Evolutionary conservation across 2,113 vertebrate genomes (phyloP).

Genomic region (Amphilophus citrinellus): DNA sequence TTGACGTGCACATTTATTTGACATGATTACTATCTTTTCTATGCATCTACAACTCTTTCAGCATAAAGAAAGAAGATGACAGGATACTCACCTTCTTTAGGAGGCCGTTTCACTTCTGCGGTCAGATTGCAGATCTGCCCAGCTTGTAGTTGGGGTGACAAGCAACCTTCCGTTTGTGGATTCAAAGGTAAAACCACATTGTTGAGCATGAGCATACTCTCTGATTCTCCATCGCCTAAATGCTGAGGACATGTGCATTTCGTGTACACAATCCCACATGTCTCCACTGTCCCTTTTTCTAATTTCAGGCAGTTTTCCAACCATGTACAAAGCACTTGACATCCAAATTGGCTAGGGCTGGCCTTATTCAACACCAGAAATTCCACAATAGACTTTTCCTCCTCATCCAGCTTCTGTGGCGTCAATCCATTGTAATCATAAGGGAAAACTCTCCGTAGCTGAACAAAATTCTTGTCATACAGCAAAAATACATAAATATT

Average conservation of each 20-base stretch:
- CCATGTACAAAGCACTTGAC: slow-evolving; percentile 98
- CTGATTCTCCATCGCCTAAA: slow-evolving; percentile 95
- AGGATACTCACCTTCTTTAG: slow-evolving; percentile 96
- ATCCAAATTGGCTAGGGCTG: slow-evolving; percentile 98
- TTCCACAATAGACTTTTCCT: slow-evolving; percentile 96
- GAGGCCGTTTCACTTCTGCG: slow-evolving; percentile 93
- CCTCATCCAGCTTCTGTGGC: slow-evolving; percentile 92
- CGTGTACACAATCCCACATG: slow-evolving; percentile 98
- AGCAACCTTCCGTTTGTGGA: slow-evolving; percentile 97
- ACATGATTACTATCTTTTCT: slow-evolving; percentile 64
- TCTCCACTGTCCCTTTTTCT: slow-evolving; percentile 93
- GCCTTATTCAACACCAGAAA: slow-evolving; percentile 99
- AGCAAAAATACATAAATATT: slow-evolving; percentile 98
- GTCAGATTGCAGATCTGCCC: slow-evolving; percentile 98
- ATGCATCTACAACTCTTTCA: slow-evolving; percentile 49
- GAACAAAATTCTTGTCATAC: slow-evolving; percentile 99
- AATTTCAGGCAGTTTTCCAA: slow-evolving; percentile 98
- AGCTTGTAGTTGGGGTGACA: slow-evolving; percentile 96
- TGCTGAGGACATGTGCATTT: slow-evolving; percentile 99
- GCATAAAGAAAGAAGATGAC: slow-evolving; percentile 34
- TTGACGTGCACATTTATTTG: slow-evolving; percentile 74
- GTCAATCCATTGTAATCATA: slow-evolving; percentile 91
- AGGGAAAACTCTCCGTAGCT: slow-evolving; percentile 95
- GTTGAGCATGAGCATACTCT: slow-evolving; percentile 91
- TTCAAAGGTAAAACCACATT: slow-evolving; percentile 98